Base-by-base conservation (phyloP, 2,888 invertebrate species). In the Liodrosophila aerea region DNA sequence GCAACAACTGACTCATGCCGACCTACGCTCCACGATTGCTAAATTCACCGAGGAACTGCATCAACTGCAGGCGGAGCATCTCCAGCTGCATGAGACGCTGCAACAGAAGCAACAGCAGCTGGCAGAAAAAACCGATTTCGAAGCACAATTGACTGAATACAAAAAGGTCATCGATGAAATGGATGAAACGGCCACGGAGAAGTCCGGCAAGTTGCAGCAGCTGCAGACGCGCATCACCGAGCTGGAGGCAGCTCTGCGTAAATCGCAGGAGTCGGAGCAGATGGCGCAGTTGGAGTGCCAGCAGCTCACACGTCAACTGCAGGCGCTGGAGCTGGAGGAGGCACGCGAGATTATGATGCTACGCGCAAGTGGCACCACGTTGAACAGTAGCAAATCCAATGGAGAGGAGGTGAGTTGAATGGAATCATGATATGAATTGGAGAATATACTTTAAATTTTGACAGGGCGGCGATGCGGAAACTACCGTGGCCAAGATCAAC, bases 401-500 rank as follows among this genome's bases (percentile, higher is more conserved):
- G 13, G 11, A 5, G 27, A 51, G 0, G 77, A 64, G 33, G 60
- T 73, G n/a, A 30, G 45, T n/a, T 1, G n/a, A n/a, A n/a, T n/a
- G n/a, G n/a, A n/a, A n/a, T n/a, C n/a, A n/a, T n/a, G n/a, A n/a
- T n/a, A n/a, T n/a, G n/a, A n/a, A n/a, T n/a, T n/a, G n/a, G n/a
- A n/a, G n/a, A n/a, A n/a, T n/a, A n/a, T n/a, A n/a, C n/a, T n/a
- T n/a, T n/a, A n/a, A n/a, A n/a, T n/a, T 1, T 7, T 29, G 4
- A 8, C 33, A 71, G 66, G n/a, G 47, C 1, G 4, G 39, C 53
- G 91, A 92, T 73, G 91, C 93, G 44, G 94, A 94, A 69, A 85
- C 80, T 7, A 86, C 73, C 44, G 31, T 76, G 11, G 92, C 93
- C 7, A 95, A 96, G 91, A 94, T 97, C 53, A 94, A 95, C 78